phyloP scores from a whole-genome alignment of 2,797 vertebrate species.

The Aphelocoma californica region DNA sequence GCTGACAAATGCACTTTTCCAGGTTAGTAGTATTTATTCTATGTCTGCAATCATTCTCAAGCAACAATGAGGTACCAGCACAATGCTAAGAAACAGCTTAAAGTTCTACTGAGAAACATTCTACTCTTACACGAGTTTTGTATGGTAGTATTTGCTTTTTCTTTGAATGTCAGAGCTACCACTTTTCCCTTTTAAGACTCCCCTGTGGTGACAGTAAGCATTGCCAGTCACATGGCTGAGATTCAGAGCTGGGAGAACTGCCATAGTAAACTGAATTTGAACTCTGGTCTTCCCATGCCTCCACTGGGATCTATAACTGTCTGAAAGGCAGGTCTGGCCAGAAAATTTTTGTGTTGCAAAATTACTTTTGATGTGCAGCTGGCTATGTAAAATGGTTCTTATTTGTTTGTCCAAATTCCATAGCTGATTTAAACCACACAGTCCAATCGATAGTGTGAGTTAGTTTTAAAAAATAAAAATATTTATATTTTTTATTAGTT shows the following conservation, averaged over 20 bases:
- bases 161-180: conserved; percentile 57
- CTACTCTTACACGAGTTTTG: neutral
- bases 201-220: conserved; percentile 68
- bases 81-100: neutral
- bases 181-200: conserved; percentile 65
- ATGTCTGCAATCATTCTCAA: neutral
- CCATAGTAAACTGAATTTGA: conserved; percentile 72
- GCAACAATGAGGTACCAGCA: neutral
- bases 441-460: conserved; percentile 12
- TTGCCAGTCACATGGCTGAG: conserved; percentile 68
- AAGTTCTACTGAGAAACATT: neutral
- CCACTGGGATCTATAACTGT: conserved; percentile 70
- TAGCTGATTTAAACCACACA: conserved; percentile 32
- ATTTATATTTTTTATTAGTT: conserved; percentile 10
- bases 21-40: neutral
- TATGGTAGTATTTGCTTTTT: conserved; percentile 54
- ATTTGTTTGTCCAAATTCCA: conserved; percentile 54
- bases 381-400: conserved; percentile 39
- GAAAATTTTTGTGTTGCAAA: conserved; percentile 64
- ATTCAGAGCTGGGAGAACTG: conserved; percentile 70
- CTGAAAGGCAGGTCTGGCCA: conserved; percentile 65
- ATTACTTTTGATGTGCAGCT: conserved; percentile 68
- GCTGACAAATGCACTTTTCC: neutral
- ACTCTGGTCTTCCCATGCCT: conserved; percentile 68
- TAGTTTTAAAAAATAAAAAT: neutral